Evolutionary conservation across 2,888 invertebrate genomes (phyloP), one percentile per base, ranked within the genome.

Genomic region (Cryptophagus acutangulus): DNA sequence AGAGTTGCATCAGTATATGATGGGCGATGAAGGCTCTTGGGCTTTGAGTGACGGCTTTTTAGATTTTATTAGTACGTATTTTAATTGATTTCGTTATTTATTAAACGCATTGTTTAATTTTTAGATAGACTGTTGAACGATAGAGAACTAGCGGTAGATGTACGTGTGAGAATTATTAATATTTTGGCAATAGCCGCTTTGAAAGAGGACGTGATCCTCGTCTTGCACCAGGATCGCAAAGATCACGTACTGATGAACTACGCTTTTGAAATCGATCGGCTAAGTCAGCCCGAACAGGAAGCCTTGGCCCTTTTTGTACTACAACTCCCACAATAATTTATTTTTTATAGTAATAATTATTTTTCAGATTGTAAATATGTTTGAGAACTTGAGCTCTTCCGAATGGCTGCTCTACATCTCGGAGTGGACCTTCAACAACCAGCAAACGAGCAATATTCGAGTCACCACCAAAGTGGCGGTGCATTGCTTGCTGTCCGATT

Each of bases 341-440:
- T 41, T 33, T 42, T 13, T 10, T 34, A 34, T 34, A 20, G 6
- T 20, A 20, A 20, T 8, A 20, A 35, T 15, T 16, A 24, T 13
- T 52, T 57, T 56, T 12, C 67, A 92, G 88, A 77, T 91, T 69
- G 87, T 87, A 68, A 93, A 93, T 70, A 77, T 93, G 71, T 93
- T 92, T 70, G 88, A 89, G 69, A 86, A 89, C 71, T 71, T 85
- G 24, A 87, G 87, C 51, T 85, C 90, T 41, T 89, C 91, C 0
- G 93, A 93, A 70, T 93, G 93, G 93, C 71, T 92, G 61, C 74
- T 93, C 58, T 93, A 93, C 72, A 93, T 93, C 66, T 91, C 91
- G 36, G 92, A 93, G 71, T 93, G 93, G 93, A 79, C 81, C 30
- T 78, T 78, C 61, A 77, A 79, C 55, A 83, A 81, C 9, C 82